Percentiles rank a stretch among this genome's conserved stretches.
phyloP scores from a whole-genome alignment of 2,888 invertebrate genomes.

The Orthosia gothica region DNA sequence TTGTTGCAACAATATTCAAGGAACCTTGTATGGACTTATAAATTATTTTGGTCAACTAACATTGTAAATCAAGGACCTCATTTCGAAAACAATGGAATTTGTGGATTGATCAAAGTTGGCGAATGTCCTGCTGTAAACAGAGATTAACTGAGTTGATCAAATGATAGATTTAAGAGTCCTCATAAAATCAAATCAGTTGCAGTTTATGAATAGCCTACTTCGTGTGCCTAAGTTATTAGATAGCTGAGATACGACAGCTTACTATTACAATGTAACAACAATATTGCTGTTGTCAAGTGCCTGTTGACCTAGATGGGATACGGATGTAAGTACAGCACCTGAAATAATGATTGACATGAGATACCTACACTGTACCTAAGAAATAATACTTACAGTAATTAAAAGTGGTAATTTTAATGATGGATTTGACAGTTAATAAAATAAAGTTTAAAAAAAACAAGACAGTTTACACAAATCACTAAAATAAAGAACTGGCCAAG shows the following conservation, averaged over 20 bases:
- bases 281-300: constrained; percentile 11
- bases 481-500: neutral
- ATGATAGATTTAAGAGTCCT: constrained; percentile 28
- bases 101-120: constrained; percentile 2
- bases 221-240: neutral
- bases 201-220: neutral
- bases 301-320: constrained; percentile 18
- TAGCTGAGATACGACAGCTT: neutral
- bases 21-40: constrained; percentile 13
- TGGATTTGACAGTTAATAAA: neutral
- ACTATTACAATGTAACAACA: neutral
- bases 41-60: constrained; percentile 18
- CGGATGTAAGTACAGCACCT: neutral
- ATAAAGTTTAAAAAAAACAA: neutral
- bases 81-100: constrained; percentile 30
- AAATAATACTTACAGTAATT: neutral
- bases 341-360: too few relatives aligned
- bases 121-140: neutral
- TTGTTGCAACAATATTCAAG: constrained; percentile 27
- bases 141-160: neutral
- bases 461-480: neutral
- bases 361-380: neutral
- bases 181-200: constrained; percentile 17
- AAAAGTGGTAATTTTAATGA: neutral
- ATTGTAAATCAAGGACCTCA: constrained; percentile 7